phyloP scores from a whole-genome alignment of 2,888 invertebrate species.

The Ophioninae sp. region DNA sequence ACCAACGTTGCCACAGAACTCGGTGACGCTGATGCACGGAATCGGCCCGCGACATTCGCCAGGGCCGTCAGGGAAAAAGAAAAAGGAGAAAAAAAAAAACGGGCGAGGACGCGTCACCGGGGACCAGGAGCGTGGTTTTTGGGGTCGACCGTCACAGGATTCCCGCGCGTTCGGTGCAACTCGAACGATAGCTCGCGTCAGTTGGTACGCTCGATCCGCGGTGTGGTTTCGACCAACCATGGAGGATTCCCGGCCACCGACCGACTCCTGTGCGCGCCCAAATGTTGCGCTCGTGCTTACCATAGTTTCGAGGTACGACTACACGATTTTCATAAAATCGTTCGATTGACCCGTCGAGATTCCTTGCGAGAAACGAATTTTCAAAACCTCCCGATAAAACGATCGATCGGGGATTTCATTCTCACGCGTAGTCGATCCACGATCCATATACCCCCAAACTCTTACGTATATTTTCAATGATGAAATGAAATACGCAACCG shows the following conservation, averaged over 20 bases:
- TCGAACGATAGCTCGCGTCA: slow-evolving; percentile 52
- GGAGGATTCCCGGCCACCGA: slow-evolving; percentile 7
- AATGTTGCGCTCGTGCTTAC: slow-evolving; percentile 31
- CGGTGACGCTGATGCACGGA: slow-evolving; percentile 35
- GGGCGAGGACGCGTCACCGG: slow-evolving; percentile 35
- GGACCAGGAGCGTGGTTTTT: slow-evolving; percentile 58
- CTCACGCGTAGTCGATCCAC: too few relatives aligned
- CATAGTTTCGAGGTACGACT: slow-evolving; percentile 11
- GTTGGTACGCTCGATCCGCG: slow-evolving; percentile 59
- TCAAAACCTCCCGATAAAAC: neutral
- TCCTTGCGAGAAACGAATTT: neutral
- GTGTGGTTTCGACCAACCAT: slow-evolving; percentile 30
- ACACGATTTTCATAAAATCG: neutral
- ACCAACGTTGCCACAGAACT: slow-evolving; percentile 55
- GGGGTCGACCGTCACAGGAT: slow-evolving; percentile 54
- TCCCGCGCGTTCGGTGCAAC: slow-evolving; percentile 40
- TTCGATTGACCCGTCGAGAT: neutral
- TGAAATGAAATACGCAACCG: too few relatives aligned
- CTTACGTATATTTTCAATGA: too few relatives aligned
- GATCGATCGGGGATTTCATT: neutral
- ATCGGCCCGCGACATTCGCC: slow-evolving; percentile 15
- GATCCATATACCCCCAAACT: too few relatives aligned
- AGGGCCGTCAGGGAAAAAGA: slow-evolving; percentile 9
- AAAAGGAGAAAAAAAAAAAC: slow-evolving; percentile 23
- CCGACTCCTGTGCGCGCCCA: slow-evolving; percentile 3